A percentile compares a stretch with the other conserved stretches of the same genome.
phyloP scores from a whole-genome alignment of 2,888 invertebrate genomes.

The Callyntrura guangdongensis region DNA sequence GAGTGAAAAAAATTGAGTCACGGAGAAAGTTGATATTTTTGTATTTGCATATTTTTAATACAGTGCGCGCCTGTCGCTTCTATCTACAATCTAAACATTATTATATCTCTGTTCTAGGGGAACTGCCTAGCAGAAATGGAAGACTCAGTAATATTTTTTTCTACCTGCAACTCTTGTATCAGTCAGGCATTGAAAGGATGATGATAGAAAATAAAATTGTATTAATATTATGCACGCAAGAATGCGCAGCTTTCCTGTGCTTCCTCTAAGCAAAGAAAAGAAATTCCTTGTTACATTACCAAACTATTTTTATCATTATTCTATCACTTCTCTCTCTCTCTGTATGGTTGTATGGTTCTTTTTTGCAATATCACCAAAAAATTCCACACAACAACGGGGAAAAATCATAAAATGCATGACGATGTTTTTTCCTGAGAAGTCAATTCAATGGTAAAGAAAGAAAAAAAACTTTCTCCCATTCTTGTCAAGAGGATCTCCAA shows the following conservation, averaged over 20 bases:
- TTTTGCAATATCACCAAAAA: slow-evolving; percentile 59
- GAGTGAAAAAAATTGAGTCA: slow-evolving; percentile 52
- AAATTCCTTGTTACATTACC: slow-evolving; percentile 21
- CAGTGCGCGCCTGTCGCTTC: neutral
- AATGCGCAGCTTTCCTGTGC: slow-evolving; percentile 33
- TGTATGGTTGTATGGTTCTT: slow-evolving; percentile 1
- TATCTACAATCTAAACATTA: slow-evolving; percentile 45
- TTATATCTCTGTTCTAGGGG: neutral
- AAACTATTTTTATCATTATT: slow-evolving; percentile 58
- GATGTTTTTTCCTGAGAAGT: slow-evolving; percentile 8
- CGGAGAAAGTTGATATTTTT: slow-evolving; percentile 57
- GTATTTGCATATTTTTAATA: slow-evolving; percentile 64
- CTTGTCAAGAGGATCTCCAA: slow-evolving; percentile 58
- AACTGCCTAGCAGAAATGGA: neutral
- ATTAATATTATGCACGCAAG: slow-evolving; percentile 62
- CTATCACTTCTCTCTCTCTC: slow-evolving; percentile 25
- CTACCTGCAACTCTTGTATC: slow-evolving; percentile 3
- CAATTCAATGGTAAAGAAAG: neutral
- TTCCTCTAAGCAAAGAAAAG: slow-evolving; percentile 10
- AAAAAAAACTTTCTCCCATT: slow-evolving; percentile 56
- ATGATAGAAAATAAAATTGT: slow-evolving; percentile 41
- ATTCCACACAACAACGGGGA: slow-evolving; percentile 27
- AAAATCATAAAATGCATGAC: slow-evolving; percentile 52
- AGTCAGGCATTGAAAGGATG: neutral
- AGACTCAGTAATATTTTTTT: neutral